A percentile compares a stretch with the other conserved stretches of the same genome.
These are phyloP conservation scores for Anabacerthia variegaticeps DNA, from an alignment of 2,797 vertebrate genomes.

Conservation along the genomic window DNA sequence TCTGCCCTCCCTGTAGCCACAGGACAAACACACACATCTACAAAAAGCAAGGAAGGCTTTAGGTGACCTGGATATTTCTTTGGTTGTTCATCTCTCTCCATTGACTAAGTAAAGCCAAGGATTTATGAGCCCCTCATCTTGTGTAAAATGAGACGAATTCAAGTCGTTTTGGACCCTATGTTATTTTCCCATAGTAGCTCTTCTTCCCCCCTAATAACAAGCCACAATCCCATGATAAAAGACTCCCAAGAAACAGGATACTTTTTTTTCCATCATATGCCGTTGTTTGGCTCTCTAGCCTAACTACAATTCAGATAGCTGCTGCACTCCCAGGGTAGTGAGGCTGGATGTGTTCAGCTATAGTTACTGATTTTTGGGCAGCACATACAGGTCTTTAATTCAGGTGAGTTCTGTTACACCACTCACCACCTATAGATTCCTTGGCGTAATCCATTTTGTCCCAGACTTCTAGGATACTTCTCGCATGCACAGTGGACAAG, in stretches of 20 bases:
- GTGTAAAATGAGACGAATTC: neutral
- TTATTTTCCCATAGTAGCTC: neutral
- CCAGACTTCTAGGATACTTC: neutral
- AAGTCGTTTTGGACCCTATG: neutral
- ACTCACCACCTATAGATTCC: neutral
- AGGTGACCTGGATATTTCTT: neutral
- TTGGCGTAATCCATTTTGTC: neutral
- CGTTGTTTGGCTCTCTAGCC: neutral
- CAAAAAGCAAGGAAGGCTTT: neutral
- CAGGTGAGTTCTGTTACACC: neutral
- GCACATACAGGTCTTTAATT: neutral
- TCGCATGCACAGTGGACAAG: neutral
- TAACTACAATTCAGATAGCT: neutral
- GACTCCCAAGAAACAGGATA: neutral
- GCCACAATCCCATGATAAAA: neutral
- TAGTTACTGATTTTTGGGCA: neutral
- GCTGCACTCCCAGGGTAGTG: neutral
- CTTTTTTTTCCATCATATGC: neutral
- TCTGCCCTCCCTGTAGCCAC: neutral
- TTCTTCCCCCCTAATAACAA: neutral
- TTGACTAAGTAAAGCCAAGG: neutral
- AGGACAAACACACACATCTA: neutral
- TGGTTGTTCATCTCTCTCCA: neutral
- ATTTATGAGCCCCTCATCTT: neutral
- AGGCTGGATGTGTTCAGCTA: neutral